Evolutionary conservation across 2,888 invertebrate species (phyloP).

Genomic region (Drosophila anceps): DNA sequence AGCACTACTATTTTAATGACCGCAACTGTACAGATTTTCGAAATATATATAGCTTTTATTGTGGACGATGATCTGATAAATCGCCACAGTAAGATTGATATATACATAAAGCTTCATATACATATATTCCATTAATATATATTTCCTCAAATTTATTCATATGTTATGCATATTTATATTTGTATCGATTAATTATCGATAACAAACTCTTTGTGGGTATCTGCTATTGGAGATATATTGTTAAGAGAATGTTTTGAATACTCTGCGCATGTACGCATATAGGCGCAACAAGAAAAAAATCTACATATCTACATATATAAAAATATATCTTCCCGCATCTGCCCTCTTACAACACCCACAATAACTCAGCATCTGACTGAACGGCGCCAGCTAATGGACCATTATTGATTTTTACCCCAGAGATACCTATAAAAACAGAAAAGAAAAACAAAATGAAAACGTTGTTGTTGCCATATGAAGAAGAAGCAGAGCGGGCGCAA

Average conservation of each 20-base stretch:
- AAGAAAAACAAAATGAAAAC: neutral
- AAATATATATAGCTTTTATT: neutral
- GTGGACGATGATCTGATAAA: neutral
- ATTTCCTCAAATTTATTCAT: neutral
- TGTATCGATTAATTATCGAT: slow-evolving; percentile 1
- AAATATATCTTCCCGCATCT: neutral
- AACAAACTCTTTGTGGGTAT: neutral
- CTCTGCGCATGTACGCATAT: slow-evolving; percentile 32
- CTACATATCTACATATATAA: neutral
- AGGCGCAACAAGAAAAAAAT: slow-evolving; percentile 52
- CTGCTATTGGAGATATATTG: too few relatives aligned
- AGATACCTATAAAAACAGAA: slow-evolving; percentile 1
- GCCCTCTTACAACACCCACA: slow-evolving; percentile 1
- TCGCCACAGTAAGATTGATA: neutral
- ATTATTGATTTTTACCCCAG: slow-evolving; percentile 52
- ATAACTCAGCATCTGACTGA: slow-evolving; percentile 4
- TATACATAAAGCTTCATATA: neutral
- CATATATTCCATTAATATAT: neutral
- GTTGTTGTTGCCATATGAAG: slow-evolving; percentile 6
- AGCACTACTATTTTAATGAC: too few relatives aligned
- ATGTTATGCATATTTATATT: neutral
- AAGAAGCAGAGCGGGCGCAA: slow-evolving; percentile 30
- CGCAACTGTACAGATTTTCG: too few relatives aligned
- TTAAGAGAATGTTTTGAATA: neutral
- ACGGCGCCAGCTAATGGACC: slow-evolving; percentile 40